Percentiles rank a stretch among this genome's conserved stretches.
Evolutionary conservation across 2,113 vertebrate genomes (phyloP).

Genomic region (Sinocyclocheilus grahami): DNA sequence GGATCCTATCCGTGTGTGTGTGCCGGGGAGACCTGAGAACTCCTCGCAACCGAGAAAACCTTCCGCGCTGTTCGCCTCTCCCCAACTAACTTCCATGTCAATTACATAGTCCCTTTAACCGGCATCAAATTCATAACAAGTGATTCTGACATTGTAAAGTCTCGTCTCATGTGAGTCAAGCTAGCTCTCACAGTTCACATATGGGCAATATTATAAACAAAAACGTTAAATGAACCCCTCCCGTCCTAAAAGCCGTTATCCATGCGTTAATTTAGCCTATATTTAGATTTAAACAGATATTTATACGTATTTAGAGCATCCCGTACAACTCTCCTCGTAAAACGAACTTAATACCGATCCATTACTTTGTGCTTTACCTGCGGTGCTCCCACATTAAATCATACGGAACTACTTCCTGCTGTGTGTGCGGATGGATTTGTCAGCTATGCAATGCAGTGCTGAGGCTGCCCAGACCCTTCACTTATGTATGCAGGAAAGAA

Average conservation of each 20-base stretch:
- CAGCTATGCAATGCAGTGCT: constrained; percentile 73
- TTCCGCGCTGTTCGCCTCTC: constrained; percentile 57
- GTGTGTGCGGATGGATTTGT: constrained; percentile 75
- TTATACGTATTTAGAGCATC: neutral
- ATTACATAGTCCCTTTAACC: constrained; percentile 55
- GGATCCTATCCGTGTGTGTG: constrained; percentile 46
- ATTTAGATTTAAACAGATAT: neutral
- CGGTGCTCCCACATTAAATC: constrained; percentile 52
- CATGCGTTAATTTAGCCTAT: neutral
- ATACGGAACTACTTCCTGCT: constrained; percentile 74
- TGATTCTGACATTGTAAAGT: neutral
- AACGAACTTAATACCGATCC: neutral
- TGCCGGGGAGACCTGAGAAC: constrained; percentile 52
- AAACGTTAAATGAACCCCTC: neutral
- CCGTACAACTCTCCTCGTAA: neutral
- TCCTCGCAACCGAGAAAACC: constrained; percentile 44
- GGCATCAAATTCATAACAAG: neutral
- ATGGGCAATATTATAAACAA: neutral
- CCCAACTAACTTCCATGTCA: constrained; percentile 64
- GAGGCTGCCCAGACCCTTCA: constrained; percentile 76
- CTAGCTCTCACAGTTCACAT: neutral
- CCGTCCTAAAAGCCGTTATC: neutral
- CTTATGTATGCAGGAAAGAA: constrained; percentile 67
- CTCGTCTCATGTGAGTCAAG: neutral
- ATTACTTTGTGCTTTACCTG: constrained; percentile 48